Percentiles rank a stretch among this genome's conserved stretches.
These are phyloP conservation scores for Octodonta nipae DNA, from an alignment of 2,888 invertebrate species.

Conservation along the genomic window DNA sequence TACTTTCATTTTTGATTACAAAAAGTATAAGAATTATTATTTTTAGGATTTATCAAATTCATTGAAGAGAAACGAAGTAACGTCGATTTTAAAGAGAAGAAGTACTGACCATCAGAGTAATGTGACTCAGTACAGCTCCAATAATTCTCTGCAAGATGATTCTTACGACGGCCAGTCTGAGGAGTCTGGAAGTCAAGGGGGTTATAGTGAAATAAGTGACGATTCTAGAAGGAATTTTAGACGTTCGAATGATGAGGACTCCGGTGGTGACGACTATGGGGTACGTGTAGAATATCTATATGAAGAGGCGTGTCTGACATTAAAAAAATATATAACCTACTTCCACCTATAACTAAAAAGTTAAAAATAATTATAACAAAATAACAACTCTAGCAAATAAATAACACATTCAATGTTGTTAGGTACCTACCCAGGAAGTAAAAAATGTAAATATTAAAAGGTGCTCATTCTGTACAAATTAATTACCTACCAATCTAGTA, in stretches of 20 bases:
- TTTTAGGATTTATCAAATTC: slow-evolving; percentile 9
- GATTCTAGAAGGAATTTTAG: slow-evolving; percentile 53
- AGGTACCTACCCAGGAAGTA: no score
- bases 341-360: no score
- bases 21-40: no score
- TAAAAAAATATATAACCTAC: no score
- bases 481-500: no score
- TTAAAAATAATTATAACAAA: no score
- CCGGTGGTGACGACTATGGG: slow-evolving; percentile 57
- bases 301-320: no score
- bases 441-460: no score
- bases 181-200: slow-evolving; percentile 55
- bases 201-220: slow-evolving; percentile 53
- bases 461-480: no score
- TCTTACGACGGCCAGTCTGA: slow-evolving; percentile 47
- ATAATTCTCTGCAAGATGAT: slow-evolving; percentile 30
- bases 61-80: slow-evolving; percentile 28
- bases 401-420: no score
- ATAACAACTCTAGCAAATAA: no score
- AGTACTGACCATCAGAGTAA: slow-evolving; percentile 39
- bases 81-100: slow-evolving; percentile 46
- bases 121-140: slow-evolving; percentile 30
- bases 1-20: no score
- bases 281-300: slow-evolving; percentile 31
- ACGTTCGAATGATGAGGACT: slow-evolving; percentile 60